Evolutionary conservation across 1,140 invertebrate species (phyloP).

Genomic region (Drosophila tani): DNA sequence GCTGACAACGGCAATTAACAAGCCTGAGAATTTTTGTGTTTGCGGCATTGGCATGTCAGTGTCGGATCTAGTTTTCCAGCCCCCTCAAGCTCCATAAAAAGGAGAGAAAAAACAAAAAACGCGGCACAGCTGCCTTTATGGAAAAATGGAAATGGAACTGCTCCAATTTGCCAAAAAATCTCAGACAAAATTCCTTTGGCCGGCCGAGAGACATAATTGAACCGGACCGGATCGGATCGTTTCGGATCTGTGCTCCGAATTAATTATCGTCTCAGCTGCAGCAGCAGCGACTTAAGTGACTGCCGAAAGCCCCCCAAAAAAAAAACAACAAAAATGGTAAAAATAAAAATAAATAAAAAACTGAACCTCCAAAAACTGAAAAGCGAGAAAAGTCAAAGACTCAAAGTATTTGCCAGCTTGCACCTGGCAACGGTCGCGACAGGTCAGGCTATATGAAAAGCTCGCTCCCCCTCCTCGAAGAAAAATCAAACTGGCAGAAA

Average conservation of each 20-base stretch:
- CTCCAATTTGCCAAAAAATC: slow-evolving; percentile 78
- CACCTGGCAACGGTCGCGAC: slow-evolving; percentile 74
- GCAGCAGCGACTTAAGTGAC: slow-evolving; percentile 50
- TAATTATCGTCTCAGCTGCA: slow-evolving; percentile 77
- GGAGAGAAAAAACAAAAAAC: not conserved
- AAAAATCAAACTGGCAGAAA: slow-evolving; percentile 47
- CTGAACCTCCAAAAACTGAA: slow-evolving; percentile 25
- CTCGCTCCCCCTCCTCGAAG: slow-evolving; percentile 25
- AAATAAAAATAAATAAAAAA: slow-evolving; percentile 26
- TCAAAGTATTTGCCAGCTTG: slow-evolving; percentile 71
- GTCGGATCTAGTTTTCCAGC: slow-evolving; percentile 34
- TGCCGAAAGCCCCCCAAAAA: slow-evolving; percentile 30
- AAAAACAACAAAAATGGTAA: not conserved
- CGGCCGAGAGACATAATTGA: slow-evolving; percentile 66
- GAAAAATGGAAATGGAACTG: slow-evolving; percentile 64
- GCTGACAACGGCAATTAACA: slow-evolving; percentile 80
- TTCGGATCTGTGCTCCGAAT: slow-evolving; percentile 62
- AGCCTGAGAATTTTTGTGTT: slow-evolving; percentile 72
- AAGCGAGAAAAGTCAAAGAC: slow-evolving; percentile 71
- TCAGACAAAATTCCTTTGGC: slow-evolving; percentile 68
- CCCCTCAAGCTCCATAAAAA: slow-evolving; percentile 14
- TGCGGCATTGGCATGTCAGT: slow-evolving; percentile 71
- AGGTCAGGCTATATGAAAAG: slow-evolving; percentile 60
- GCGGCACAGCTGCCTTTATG: slow-evolving; percentile 55
- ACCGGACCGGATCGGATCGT: slow-evolving; percentile 57